Percentiles rank a stretch among this genome's conserved stretches.
phyloP scores from a whole-genome alignment of 2,797 vertebrate genomes.

The Gambelia wislizenii region DNA sequence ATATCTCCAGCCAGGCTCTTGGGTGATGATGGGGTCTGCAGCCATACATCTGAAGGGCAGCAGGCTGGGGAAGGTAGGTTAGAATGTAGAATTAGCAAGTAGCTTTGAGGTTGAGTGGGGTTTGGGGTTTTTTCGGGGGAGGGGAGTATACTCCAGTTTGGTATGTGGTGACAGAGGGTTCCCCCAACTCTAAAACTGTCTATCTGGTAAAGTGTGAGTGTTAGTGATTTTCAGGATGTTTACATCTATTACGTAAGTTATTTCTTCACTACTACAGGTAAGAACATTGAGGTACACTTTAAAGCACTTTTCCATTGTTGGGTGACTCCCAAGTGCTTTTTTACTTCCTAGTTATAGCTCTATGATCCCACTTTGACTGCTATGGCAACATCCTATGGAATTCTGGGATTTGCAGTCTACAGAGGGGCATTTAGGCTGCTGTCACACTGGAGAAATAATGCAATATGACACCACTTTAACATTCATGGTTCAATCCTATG shows the following conservation, averaged over 20 bases:
- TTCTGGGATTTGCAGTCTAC: no score
- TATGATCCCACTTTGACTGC: no score
- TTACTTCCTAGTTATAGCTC: no score
- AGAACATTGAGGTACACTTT: neutral
- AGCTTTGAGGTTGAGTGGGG: neutral
- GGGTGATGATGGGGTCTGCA: neutral
- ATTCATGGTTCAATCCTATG: no score
- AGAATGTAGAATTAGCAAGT: neutral
- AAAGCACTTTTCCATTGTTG: neutral
- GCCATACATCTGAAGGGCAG: no score
- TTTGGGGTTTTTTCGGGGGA: no score
- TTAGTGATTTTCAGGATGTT: neutral
- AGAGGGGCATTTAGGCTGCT: no score
- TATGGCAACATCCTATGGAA: no score
- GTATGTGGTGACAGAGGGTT: neutral
- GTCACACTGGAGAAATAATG: no score
- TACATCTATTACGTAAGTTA: neutral
- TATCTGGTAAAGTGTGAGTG: neutral
- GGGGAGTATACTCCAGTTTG: no score
- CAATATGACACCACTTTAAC: no score
- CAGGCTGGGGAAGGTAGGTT: neutral
- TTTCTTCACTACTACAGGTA: neutral
- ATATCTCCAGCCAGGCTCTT: neutral
- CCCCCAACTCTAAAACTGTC: neutral
- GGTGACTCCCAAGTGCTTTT: neutral